Conservation (phyloP, 2,797 vertebrate genomes). For the Neoniphon sammara region DNA sequence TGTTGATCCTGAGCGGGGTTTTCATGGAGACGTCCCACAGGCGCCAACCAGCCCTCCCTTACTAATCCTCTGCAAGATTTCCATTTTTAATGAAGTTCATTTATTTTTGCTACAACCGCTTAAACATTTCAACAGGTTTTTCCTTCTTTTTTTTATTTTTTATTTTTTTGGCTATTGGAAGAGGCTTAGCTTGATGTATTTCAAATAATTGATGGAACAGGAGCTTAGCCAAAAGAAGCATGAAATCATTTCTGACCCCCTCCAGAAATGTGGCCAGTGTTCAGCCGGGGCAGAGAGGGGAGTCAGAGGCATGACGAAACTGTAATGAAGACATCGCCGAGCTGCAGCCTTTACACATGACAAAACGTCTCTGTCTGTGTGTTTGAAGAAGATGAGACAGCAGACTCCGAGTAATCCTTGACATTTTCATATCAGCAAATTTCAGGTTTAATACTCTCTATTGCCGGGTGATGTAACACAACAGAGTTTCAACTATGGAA, state of each 20-base stretch:
- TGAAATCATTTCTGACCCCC: conserved; percentile 53
- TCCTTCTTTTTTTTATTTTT: not conserved
- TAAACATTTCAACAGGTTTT: conserved; percentile 45
- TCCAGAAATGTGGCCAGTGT: conserved; percentile 15
- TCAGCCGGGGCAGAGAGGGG: not conserved
- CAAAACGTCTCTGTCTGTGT: not conserved
- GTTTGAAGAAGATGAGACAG: not conserved
- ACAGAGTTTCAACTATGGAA: too few species aligned
- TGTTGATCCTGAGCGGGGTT: conserved; percentile 57
- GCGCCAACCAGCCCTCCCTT: conserved; percentile 36
- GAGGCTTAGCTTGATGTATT: conserved; percentile 56
- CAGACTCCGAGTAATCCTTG: too few species aligned
- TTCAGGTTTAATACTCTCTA: too few species aligned
- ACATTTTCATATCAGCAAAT: too few species aligned
- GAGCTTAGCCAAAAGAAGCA: conserved; percentile 43
- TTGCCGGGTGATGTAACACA: too few species aligned
- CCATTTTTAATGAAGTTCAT: conserved; percentile 73
- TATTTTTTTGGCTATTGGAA: conserved; percentile 29
- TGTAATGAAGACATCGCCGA: conserved; percentile 34
- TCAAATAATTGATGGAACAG: conserved; percentile 51
- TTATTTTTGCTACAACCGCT: conserved; percentile 59
- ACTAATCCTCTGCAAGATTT: conserved; percentile 66
- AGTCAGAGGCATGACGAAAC: conserved; percentile 5
- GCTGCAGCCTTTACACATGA: not conserved
- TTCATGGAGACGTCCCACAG: conserved; percentile 45